phyloP scores from a whole-genome alignment of 1,140 invertebrate species.

The Zaprionus africanus region DNA sequence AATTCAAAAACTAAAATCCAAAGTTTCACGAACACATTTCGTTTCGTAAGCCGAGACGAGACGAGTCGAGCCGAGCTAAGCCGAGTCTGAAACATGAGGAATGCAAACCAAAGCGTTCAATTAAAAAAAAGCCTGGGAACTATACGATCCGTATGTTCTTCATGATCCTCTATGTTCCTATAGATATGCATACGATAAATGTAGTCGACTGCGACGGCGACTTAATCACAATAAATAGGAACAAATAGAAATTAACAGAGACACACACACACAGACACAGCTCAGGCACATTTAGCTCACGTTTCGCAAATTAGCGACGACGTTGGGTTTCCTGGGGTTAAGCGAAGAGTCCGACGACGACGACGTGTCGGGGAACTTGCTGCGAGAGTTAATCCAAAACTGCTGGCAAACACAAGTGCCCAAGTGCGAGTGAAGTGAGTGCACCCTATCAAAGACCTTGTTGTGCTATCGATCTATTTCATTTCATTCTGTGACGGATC shows the following conservation, averaged over 20 bases:
- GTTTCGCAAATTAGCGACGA: constrained; percentile 65
- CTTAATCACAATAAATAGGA: constrained; percentile 72
- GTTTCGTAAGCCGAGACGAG: constrained; percentile 3
- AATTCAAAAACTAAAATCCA: constrained; percentile 23
- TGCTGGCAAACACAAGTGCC: background rate
- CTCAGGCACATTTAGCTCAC: constrained; percentile 61
- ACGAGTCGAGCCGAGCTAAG: background rate
- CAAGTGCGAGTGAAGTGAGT: background rate
- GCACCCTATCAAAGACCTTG: background rate
- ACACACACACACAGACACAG: background rate
- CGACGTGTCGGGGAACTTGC: constrained; percentile 11
- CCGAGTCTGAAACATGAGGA: background rate
- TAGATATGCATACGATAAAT: constrained; percentile 2
- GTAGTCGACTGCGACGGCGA: constrained; percentile 12
- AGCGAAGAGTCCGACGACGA: constrained; percentile 7
- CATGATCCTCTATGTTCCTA: background rate
- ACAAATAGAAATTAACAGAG: constrained; percentile 62
- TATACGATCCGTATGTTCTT: constrained; percentile 14
- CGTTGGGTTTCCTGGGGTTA: constrained; percentile 24
- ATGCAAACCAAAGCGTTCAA: constrained; percentile 30
- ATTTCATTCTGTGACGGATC: too few species aligned
- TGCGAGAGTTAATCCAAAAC: constrained; percentile 10
- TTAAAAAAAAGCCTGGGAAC: constrained; percentile 58
- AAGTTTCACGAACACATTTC: constrained; percentile 5
- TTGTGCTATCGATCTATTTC: too few species aligned